These are phyloP conservation scores for Carposina sasakii DNA, from an alignment of 1,140 invertebrate species.

Conservation along the genomic window DNA sequence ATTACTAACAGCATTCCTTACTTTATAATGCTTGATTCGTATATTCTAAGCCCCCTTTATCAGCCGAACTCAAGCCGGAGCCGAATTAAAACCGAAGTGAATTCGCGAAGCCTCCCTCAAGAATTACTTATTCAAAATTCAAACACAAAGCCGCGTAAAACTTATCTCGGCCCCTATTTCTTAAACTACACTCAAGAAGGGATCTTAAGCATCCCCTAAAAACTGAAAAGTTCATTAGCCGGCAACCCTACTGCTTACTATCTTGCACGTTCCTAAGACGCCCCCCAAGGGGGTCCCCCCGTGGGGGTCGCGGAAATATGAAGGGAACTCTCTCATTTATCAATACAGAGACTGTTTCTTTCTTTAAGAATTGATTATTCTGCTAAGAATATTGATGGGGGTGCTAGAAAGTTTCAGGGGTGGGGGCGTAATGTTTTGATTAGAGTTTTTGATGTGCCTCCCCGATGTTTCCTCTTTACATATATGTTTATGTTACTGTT, in stretches of 20 bases:
- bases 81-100: neutral
- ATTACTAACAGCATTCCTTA: too few relatives aligned
- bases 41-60: too few relatives aligned
- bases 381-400: slow-evolving; percentile 59
- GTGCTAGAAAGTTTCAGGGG: slow-evolving; percentile 30
- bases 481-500: slow-evolving; percentile 17
- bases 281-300: slow-evolving; percentile 31
- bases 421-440: slow-evolving; percentile 42
- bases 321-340: slow-evolving; percentile 69
- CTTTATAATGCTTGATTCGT: too few relatives aligned
- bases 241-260: slow-evolving; percentile 61
- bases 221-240: slow-evolving; percentile 66
- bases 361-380: slow-evolving; percentile 68
- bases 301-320: slow-evolving; percentile 58
- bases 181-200: slow-evolving; percentile 14
- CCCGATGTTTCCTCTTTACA: slow-evolving; percentile 17
- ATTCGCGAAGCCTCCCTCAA: neutral
- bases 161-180: slow-evolving; percentile 5
- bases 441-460: slow-evolving; percentile 51
- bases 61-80: too few relatives aligned
- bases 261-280: slow-evolving; percentile 66
- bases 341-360: slow-evolving; percentile 70
- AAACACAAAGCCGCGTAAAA: neutral
- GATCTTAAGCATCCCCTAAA: slow-evolving; percentile 37
- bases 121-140: neutral